phyloP scores from a whole-genome alignment of 2,888 invertebrate genomes.

The Athalia cordata region DNA sequence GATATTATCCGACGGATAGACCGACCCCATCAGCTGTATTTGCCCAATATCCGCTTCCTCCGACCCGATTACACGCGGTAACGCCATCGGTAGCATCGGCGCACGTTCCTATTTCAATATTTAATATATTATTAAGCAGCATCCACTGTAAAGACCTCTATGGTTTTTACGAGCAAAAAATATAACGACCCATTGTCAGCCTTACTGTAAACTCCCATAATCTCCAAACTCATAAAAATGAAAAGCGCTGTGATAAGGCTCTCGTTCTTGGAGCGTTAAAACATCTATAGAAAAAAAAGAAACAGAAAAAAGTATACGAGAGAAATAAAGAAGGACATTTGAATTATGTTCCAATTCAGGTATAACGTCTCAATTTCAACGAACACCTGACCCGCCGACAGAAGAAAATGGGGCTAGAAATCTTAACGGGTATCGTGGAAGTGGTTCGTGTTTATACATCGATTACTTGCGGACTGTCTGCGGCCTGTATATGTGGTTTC shows the following conservation, averaged over 20 bases:
- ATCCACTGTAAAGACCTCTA: background rate
- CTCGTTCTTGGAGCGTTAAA: background rate
- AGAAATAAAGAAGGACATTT: background rate
- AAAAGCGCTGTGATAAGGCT: background rate
- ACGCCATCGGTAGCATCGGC: slow-evolving; percentile 55
- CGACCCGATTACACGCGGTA: slow-evolving; percentile 66
- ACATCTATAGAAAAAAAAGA: background rate
- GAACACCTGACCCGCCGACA: background rate
- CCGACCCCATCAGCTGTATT: slow-evolving; percentile 44
- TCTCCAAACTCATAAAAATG: slow-evolving; percentile 13
- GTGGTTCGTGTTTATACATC: slow-evolving; percentile 22
- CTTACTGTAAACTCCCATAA: slow-evolving; percentile 20
- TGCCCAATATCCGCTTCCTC: slow-evolving; percentile 62
- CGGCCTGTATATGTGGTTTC: background rate
- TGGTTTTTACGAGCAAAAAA: slow-evolving; percentile 31
- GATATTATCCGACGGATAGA: slow-evolving; percentile 5
- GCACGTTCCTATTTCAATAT: slow-evolving; percentile 40
- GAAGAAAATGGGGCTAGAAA: background rate
- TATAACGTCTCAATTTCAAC: background rate
- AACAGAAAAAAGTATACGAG: background rate
- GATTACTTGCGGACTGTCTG: slow-evolving; percentile 15
- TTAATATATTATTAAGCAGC: slow-evolving; percentile 2
- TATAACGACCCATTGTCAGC: slow-evolving; percentile 39
- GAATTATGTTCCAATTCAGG: background rate
- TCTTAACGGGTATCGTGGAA: slow-evolving; percentile 13